Conservation (phyloP, 2,888 invertebrate genomes). For the Epiblema foenella region DNA sequence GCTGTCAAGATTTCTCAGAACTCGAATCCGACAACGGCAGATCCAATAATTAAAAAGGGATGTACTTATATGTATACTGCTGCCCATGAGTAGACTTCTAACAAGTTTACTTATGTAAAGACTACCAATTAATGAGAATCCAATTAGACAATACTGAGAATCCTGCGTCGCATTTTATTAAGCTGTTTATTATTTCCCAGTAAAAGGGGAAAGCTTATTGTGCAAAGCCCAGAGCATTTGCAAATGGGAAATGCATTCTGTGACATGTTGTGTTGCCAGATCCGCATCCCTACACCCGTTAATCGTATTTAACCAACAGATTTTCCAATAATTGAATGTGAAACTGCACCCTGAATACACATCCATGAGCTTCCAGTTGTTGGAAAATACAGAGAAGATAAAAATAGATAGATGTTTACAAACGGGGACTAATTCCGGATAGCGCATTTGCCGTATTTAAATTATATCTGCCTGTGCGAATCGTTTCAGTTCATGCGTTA, state of each 20-base stretch:
- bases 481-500: neutral
- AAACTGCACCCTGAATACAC: constrained; percentile 49
- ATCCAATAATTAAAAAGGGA: constrained; percentile 13
- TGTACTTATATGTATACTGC: neutral
- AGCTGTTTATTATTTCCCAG: constrained; percentile 33
- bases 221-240: constrained; percentile 11
- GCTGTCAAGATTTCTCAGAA: constrained; percentile 19
- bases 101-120: constrained; percentile 26
- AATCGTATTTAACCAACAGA: constrained; percentile 54
- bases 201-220: constrained; percentile 20
- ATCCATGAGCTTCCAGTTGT: constrained; percentile 1
- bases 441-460: neutral
- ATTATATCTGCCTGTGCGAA: neutral
- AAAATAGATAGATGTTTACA: neutral
- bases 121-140: constrained; percentile 28
- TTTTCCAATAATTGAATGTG: constrained; percentile 67
- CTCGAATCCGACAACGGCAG: constrained; percentile 11
- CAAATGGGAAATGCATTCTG: constrained; percentile 36
- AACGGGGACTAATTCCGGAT: neutral
- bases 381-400: neutral
- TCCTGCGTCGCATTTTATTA: constrained; percentile 17
- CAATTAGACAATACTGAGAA: constrained; percentile 35
- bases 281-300: constrained; percentile 44
- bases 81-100: constrained; percentile 17
- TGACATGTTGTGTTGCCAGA: constrained; percentile 35